Base-by-base conservation (phyloP, 2,113 vertebrate species). In the Petromus typicus region DNA sequence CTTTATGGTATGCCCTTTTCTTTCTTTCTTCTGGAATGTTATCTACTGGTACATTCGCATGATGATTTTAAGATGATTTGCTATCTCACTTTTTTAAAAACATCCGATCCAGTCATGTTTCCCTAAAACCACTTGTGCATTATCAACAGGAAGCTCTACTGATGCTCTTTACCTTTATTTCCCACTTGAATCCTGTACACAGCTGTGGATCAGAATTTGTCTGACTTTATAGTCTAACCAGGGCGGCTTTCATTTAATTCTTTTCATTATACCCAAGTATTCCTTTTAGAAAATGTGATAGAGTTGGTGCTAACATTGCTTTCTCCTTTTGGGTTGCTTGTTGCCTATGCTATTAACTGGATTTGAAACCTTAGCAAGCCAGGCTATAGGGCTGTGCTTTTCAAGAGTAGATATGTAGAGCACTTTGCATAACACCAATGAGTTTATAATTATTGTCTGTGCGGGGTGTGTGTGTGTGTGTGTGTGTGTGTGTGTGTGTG, bases 161-260 rank as follows among this genome's bases (percentile, higher is more conserved):
- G 20, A 5, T 16, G n/a, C 1, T 27, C 12, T 45, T 54, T 79
- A 43, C 17, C 34, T 87, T 20, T 79, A 17, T 18, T 37, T 23
- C 22, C 13, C 20, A 32, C 1, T 23, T 37, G 83, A 59, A 9
- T 3, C 4, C 30, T 32, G 34, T 7, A 1, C 0, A 63, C 20
- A 13, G 59, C 12, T 32, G 51, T 23, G 40, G 48, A 12, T 86
- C 30, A 22, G 27, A 10, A 11, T 71, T 56, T 87, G 86, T 23
- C 37, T 73, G 17, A n/a, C 27, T 57, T 73, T 5, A 51, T 1
- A 54, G 17, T 51, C 13, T 56, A 71, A 48, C 61, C 45, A 66
- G 13, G 27, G 16, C 54, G 34, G 23, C 8, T 95, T 95, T 85
- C 56, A 10, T 32, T 48, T 64, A 34, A 75, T 89, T n/a, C 32